Conservation (phyloP, 1,140 invertebrate genomes). For the Drosophila novamexicana region DNA sequence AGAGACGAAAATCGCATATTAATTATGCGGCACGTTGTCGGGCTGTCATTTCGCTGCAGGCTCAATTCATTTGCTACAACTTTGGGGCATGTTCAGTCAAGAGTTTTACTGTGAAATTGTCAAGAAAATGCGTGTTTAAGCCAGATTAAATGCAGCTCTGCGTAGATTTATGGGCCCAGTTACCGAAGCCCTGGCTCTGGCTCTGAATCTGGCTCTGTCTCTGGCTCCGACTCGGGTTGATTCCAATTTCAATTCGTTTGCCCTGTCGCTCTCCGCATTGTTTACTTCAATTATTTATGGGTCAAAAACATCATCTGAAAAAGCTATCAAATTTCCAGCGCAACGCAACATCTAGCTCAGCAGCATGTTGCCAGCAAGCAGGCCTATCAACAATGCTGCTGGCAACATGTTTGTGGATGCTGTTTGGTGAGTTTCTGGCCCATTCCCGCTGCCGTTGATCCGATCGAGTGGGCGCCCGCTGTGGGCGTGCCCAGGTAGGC, state of each 20-base stretch:
- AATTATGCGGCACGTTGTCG: constrained; percentile 59
- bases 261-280: constrained; percentile 53
- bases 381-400: background rate
- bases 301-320: constrained; percentile 55
- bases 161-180: constrained; percentile 62
- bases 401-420: constrained; percentile 39
- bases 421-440: constrained; percentile 41
- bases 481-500: constrained; percentile 65
- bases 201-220: background rate
- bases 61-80: constrained; percentile 46
- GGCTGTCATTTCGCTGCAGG: constrained; percentile 40
- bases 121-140: constrained; percentile 81
- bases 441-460: constrained; percentile 2
- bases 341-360: constrained; percentile 26
- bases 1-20: constrained; percentile 64
- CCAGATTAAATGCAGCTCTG: constrained; percentile 73
- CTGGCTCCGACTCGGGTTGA: constrained; percentile 8
- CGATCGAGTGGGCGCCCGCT: constrained; percentile 53
- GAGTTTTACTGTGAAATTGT: constrained; percentile 78
- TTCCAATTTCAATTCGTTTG: constrained; percentile 47
- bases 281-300: constrained; percentile 79
- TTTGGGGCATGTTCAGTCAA: constrained; percentile 56
- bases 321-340: constrained; percentile 51
- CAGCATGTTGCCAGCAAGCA: constrained; percentile 29
- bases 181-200: constrained; percentile 4